These are phyloP conservation scores for Macrophya alboannulata DNA, from an alignment of 2,888 invertebrate genomes.

Conservation along the genomic window DNA sequence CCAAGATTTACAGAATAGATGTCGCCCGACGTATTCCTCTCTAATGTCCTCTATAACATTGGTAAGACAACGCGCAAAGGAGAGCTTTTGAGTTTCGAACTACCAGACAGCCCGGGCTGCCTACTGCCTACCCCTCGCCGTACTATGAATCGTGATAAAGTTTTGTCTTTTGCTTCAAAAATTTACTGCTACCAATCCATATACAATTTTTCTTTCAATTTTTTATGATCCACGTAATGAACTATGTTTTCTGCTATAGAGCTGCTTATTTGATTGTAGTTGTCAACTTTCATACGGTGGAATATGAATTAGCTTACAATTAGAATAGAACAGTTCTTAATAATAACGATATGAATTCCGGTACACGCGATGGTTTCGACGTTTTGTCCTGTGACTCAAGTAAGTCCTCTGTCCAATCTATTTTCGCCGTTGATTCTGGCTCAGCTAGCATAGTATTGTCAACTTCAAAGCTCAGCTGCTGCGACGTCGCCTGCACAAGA, in stretches of 20 bases:
- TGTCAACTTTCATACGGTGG: background rate
- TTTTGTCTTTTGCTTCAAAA: background rate
- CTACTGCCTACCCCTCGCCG: constrained; percentile 9
- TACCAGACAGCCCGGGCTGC: constrained; percentile 24
- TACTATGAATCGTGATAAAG: constrained; percentile 24
- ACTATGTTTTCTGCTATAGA: background rate
- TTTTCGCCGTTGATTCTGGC: constrained; percentile 27
- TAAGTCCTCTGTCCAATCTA: background rate
- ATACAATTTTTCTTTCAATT: background rate
- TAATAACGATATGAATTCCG: background rate
- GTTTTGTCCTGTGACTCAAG: background rate
- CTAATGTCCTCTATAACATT: constrained; percentile 57
- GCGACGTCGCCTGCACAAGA: constrained; percentile 7
- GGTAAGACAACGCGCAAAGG: constrained; percentile 51
- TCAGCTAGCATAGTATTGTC: background rate
- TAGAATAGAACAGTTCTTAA: background rate
- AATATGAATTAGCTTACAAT: background rate
- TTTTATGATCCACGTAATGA: background rate
- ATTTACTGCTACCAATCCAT: background rate
- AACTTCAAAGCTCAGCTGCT: constrained; percentile 38
- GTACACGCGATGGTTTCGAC: background rate
- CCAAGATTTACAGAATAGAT: constrained; percentile 59
- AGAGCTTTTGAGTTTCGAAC: constrained; percentile 49
- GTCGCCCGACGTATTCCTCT: constrained; percentile 56
- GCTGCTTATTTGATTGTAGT: background rate